phyloP scores from a whole-genome alignment of 2,113 vertebrate genomes.

The Sporophila hypoxantha region DNA sequence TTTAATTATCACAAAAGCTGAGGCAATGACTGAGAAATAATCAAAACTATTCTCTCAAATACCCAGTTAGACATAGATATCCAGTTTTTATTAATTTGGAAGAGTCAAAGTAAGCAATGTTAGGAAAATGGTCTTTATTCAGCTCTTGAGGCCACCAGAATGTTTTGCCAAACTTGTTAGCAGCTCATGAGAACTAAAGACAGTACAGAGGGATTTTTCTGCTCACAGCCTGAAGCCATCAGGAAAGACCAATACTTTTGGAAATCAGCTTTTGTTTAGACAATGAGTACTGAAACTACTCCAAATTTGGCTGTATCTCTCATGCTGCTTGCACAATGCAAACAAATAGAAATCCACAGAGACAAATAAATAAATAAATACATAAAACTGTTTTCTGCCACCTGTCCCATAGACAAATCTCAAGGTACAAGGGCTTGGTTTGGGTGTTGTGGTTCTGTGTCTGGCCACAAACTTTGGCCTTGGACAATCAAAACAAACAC shows the following conservation, averaged over 20 bases:
- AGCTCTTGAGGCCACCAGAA: not conserved
- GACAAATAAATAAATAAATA: not conserved
- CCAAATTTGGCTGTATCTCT: not conserved
- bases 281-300: not conserved
- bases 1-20: not conserved
- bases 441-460: rapidly evolving
- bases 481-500: not conserved
- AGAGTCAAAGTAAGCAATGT: not conserved
- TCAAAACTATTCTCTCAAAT: not conserved
- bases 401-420: not conserved
- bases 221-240: not conserved
- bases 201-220: not conserved
- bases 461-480: not conserved
- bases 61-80: not conserved
- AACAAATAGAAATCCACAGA: not conserved
- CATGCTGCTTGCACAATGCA: not conserved
- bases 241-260: not conserved
- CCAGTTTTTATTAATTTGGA: not conserved
- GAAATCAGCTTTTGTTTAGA: not conserved
- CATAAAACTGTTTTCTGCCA: not conserved
- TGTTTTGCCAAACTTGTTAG: not conserved
- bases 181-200: not conserved
- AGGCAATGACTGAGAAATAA: not conserved
- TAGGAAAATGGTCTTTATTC: not conserved
- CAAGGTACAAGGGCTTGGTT: not conserved